Evolutionary conservation across 37 sponge, comb jelly and placozoan genomes (phyloP).

Genomic region (Theonella swinhoei): DNA sequence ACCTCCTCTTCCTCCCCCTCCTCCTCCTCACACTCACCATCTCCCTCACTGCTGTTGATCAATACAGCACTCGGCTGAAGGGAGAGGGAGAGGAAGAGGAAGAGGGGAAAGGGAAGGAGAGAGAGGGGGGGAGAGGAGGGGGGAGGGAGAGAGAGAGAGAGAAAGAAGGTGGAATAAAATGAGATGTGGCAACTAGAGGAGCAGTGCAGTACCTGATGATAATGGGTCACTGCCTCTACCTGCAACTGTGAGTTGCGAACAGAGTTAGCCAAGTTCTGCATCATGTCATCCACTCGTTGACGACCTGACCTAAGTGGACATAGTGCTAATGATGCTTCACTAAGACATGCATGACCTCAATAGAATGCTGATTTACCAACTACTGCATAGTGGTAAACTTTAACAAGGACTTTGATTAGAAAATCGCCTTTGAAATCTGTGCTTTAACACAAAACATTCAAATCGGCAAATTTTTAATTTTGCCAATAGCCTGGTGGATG

Average conservation of each 20-base stretch:
- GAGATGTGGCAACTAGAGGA: too few species aligned
- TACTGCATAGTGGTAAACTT: too few species aligned
- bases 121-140: neutral
- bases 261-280: neutral
- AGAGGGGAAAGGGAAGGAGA: neutral
- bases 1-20: neutral
- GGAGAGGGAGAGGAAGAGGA: neutral
- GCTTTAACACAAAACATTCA: too few species aligned
- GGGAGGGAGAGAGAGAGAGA: neutral
- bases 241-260: neutral
- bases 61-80: neutral
- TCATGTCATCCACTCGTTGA: neutral
- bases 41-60: neutral
- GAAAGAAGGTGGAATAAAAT: neutral
- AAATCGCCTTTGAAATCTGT: too few species aligned
- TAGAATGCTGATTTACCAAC: too few species aligned
- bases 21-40: neutral
- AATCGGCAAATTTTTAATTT: too few species aligned
- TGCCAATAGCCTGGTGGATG: too few species aligned
- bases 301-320: neutral
- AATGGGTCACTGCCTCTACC: neutral
- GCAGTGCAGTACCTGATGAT: neutral
- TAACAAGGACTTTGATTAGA: too few species aligned
- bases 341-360: neutral
- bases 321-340: neutral